Percentiles rank a stretch among this genome's conserved stretches.
These are phyloP conservation scores for Condylostylus longicornis DNA, from an alignment of 1,140 invertebrate genomes.

Conservation along the genomic window DNA sequence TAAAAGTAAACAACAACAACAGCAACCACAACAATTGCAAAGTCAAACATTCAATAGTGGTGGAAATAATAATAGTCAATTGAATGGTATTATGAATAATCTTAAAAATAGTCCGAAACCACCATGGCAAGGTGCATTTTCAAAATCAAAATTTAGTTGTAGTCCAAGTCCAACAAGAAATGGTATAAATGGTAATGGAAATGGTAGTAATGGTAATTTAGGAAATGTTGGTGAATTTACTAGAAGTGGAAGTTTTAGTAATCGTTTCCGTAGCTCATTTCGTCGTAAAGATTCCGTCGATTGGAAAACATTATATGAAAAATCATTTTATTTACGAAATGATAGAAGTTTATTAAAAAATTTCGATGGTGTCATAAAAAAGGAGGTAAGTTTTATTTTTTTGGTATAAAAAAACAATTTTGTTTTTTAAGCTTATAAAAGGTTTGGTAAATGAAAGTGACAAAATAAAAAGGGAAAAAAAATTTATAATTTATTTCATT, in stretches of 20 bases:
- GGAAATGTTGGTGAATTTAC: not conserved
- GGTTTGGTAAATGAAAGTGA: too few species aligned
- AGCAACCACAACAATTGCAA: slow-evolving; percentile 10
- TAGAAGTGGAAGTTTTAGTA: not conserved
- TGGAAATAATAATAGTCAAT: not conserved
- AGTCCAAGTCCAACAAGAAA: not conserved
- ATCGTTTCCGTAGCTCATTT: slow-evolving; percentile 2
- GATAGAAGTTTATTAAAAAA: not conserved
- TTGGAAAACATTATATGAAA: slow-evolving; percentile 3
- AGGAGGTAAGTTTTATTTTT: not conserved
- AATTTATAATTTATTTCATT: too few species aligned
- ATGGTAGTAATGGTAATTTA: not conserved
- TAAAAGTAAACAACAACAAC: slow-evolving; percentile 1
- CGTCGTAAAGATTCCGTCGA: slow-evolving; percentile 1
- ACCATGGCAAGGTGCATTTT: slow-evolving; percentile 1
- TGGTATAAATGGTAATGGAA: not conserved
- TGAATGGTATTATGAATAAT: not conserved
- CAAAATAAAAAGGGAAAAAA: too few species aligned
- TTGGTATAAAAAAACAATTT: not conserved
- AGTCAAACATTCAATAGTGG: not conserved
- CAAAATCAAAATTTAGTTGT: not conserved
- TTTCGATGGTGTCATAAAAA: not conserved
- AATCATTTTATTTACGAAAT: not conserved
- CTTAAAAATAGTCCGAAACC: not conserved
- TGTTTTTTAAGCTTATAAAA: too few species aligned